Conservation (phyloP, 2,797 vertebrate genomes). For the Varecia variegata region DNA sequence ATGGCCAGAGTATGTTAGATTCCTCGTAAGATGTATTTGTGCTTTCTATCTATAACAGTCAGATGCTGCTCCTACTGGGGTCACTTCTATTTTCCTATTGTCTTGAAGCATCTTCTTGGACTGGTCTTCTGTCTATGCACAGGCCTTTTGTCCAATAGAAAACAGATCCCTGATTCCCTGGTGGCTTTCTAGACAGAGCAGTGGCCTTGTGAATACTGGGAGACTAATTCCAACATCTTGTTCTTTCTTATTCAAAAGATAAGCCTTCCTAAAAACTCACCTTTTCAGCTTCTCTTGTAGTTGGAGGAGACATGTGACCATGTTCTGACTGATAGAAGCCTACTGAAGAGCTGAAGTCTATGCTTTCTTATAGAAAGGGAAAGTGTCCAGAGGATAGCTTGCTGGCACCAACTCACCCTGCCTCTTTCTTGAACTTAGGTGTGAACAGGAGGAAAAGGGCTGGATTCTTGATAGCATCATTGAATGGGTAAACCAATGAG, state of each 20-base stretch:
- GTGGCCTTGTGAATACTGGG: not conserved
- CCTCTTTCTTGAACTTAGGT: not conserved
- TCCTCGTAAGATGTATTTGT: not conserved
- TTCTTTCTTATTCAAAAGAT: constrained; percentile 39
- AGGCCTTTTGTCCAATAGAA: not conserved
- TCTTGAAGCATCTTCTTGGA: not conserved
- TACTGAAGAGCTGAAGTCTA: not conserved
- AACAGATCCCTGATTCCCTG: not conserved
- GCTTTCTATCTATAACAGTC: not conserved
- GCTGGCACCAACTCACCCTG: not conserved
- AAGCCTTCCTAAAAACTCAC: not conserved
- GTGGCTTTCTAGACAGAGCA: not conserved
- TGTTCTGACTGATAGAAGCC: not conserved
- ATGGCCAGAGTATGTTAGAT: not conserved
- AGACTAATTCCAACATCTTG: not conserved
- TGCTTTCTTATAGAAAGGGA: not conserved
- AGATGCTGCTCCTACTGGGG: not conserved
- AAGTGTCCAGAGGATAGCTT: not conserved
- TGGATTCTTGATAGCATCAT: not conserved
- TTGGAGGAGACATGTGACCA: not conserved
- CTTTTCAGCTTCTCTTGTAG: not conserved
- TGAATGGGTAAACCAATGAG: not conserved
- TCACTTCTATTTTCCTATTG: not conserved
- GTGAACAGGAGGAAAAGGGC: not conserved
- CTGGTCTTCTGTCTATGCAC: not conserved